Base-by-base conservation (phyloP, 2,888 invertebrate genomes). In the Lumbricus terrestris region DNA sequence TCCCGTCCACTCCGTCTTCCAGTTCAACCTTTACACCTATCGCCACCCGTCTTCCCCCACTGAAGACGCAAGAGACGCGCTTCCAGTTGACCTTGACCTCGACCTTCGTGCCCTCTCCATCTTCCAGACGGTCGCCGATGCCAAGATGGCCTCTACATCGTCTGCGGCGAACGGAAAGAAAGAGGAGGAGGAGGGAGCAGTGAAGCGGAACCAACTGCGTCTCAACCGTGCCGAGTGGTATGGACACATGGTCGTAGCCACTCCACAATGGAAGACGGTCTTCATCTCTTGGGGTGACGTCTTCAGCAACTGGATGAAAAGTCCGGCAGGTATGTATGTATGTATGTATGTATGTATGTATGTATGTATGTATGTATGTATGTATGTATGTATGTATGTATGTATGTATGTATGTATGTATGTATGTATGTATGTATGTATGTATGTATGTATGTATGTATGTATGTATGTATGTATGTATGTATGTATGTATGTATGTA, bases 1-100 rank as follows among this genome's bases (percentile, higher is more conserved):
- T 85, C 85, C 85, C 85, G 85, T 85, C 85, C 35, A 35, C 85
- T n/a, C 85, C n/a, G n/a, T 33, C 35, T 85, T 85, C 85, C 35
- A 85, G 85, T 37, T 85, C 35, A 29, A 85, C 85, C 34, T 85
- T 20, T 85, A 35, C 85, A 85, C 85, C 85, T 18, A 18, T 37
- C 34, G 85, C 23, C 85, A 15, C 85, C 34, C 85, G 18, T 69
- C 69, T n/a, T n/a, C n/a, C 29, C 47, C 47, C 20, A 69, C 69
- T 8, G n/a, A 69, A 15, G 1, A 15, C 2, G 85, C 23, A 8
- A 16, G n/a, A n/a, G n/a, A n/a, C n/a, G n/a, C 85, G 23, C 34
- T 34, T 6, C 85, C 85, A 34, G 34, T 85, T 35, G 85, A 85
- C 20, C 34, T 6, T 23, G 85, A 85, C 20, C 34, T 6, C 8